Percentiles rank a stretch among this genome's conserved stretches.
These are phyloP conservation scores for Dorcus hopei DNA, from an alignment of 2,888 invertebrate species.

Conservation along the genomic window DNA sequence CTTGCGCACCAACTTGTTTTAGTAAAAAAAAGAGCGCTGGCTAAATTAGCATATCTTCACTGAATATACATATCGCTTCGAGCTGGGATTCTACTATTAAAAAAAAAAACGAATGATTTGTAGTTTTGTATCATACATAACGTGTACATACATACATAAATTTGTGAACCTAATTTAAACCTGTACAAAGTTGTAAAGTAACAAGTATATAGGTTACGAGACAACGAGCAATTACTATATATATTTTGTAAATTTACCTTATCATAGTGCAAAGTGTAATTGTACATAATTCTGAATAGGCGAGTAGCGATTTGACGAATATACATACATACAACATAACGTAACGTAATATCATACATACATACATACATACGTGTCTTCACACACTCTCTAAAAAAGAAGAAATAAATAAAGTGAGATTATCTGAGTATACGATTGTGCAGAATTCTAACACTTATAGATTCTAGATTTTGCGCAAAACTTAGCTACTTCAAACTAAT, in stretches of 20 bases:
- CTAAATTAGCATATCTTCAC: conserved; percentile 41
- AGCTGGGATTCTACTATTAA: conserved; percentile 45
- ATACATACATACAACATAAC: conserved; percentile 13
- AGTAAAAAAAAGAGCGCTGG: conserved; percentile 22
- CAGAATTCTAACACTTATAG: conserved; percentile 14
- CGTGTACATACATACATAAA: conserved; percentile 14
- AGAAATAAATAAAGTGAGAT: conserved; percentile 24
- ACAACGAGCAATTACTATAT: conserved; percentile 35
- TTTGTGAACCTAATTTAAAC: conserved; percentile 16
- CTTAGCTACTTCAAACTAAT: not conserved
- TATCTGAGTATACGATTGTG: conserved; percentile 39
- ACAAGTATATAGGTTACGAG: conserved; percentile 31
- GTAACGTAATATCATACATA: not conserved
- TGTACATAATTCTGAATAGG: conserved; percentile 17
- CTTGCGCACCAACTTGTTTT: conserved; percentile 9
- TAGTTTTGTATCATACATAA: conserved; percentile 35
- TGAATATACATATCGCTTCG: conserved; percentile 51
- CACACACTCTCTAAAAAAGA: conserved; percentile 25
- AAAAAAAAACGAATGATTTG: conserved; percentile 22
- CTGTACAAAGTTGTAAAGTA: conserved; percentile 44
- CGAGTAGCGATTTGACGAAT: conserved; percentile 31
- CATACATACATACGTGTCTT: conserved; percentile 30
- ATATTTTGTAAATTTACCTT: conserved; percentile 47
- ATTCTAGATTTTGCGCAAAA: not conserved
- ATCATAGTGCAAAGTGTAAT: conserved; percentile 31